Conservation (phyloP, 1,140 invertebrate genomes). For the Diorhabda sublineata region DNA sequence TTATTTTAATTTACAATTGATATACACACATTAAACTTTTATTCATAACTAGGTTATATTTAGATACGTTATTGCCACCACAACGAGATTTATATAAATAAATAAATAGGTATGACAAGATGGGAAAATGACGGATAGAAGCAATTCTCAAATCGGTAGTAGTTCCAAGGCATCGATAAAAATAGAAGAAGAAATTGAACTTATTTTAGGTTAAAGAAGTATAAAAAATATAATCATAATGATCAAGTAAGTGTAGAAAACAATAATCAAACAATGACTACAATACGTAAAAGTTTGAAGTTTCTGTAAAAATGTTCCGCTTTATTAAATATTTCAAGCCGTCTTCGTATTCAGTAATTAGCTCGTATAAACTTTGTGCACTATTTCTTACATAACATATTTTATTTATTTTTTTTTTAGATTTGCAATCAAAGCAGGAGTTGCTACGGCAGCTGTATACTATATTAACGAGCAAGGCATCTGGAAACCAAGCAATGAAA, state of each 20-base stretch:
- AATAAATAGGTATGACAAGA: background rate
- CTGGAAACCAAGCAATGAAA: constrained; percentile 54
- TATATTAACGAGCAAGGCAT: constrained; percentile 54
- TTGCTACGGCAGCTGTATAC: constrained; percentile 51
- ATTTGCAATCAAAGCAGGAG: constrained; percentile 52
- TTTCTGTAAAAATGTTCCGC: background rate
- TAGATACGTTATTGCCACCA: background rate
- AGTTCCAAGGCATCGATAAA: background rate
- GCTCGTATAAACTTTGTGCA: background rate
- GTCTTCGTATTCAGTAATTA: background rate
- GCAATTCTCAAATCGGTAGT: background rate
- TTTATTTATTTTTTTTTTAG: constrained; percentile 36
- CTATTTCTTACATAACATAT: background rate
- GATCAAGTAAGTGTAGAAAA: constrained; percentile 15
- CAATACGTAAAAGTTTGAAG: background rate
- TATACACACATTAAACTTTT: background rate
- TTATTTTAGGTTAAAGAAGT: background rate
- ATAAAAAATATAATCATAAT: constrained; percentile 7
- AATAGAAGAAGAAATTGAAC: background rate
- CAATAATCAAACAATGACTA: background rate
- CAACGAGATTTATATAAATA: background rate
- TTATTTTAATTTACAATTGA: background rate
- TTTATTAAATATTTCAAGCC: background rate
- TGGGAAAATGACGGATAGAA: background rate
- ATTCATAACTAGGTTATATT: background rate